phyloP scores from a whole-genome alignment of 1,140 invertebrate genomes.

The Pemphigus obesinymphae region DNA sequence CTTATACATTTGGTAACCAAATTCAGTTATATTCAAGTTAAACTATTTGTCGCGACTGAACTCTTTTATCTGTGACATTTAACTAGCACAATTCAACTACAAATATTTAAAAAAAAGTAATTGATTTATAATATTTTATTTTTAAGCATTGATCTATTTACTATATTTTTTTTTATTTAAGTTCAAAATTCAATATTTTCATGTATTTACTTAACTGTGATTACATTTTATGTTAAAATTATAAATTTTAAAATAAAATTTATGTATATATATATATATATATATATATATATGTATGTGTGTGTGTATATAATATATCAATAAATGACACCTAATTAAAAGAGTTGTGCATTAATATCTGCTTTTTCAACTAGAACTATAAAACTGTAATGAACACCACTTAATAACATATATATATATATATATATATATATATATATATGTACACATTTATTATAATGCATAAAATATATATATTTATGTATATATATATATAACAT shows the following conservation, averaged over 20 bases:
- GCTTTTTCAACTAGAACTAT: not conserved
- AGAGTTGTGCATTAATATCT: not conserved
- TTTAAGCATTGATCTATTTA: not conserved
- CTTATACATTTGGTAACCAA: not conserved
- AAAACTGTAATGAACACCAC: not conserved
- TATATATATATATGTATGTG: too few relatives aligned
- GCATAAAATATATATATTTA: not conserved
- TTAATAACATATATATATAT: not conserved
- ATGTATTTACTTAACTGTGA: slow-evolving; percentile 2
- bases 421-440: not conserved
- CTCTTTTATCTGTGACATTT: not conserved
- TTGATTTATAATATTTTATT: not conserved
- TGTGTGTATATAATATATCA: not conserved
- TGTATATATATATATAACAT: not conserved
- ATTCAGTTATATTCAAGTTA: not conserved
- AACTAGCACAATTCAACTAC: not conserved
- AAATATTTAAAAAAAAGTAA: too few relatives aligned
- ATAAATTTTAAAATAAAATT: too few relatives aligned
- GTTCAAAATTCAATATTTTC: not conserved
- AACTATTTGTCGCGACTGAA: not conserved
- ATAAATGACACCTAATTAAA: slow-evolving; percentile 10
- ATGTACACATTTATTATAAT: not conserved
- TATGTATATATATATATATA: too few relatives aligned
- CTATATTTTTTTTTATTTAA: not conserved
- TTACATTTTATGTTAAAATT: slow-evolving; percentile 6